phyloP scores from a whole-genome alignment of 1,140 invertebrate genomes.

The Araneus ventricosus region DNA sequence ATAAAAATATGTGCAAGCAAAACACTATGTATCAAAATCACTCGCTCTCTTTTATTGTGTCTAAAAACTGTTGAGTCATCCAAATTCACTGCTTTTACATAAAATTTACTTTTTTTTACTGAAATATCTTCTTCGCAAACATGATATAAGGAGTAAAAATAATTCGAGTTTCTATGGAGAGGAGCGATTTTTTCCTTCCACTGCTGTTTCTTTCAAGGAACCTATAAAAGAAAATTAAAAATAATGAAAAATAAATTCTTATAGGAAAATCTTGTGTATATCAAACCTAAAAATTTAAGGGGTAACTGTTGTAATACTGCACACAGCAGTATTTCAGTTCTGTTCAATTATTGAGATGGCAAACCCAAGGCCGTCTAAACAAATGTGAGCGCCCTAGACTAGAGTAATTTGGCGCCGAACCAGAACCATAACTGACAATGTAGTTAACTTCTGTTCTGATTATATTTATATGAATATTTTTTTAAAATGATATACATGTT shows the following conservation, averaged over 20 bases:
- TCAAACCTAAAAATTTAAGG: neutral
- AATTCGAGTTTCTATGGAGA: neutral
- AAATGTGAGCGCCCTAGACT: too few species aligned
- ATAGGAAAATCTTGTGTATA: neutral
- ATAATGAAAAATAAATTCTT: neutral
- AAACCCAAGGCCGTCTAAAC: too few species aligned
- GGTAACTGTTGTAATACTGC: neutral
- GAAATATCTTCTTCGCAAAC: neutral
- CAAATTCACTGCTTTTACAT: too few species aligned
- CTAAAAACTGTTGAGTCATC: neutral
- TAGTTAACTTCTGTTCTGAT: too few species aligned
- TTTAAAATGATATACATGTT: too few species aligned
- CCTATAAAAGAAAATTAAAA: neutral
- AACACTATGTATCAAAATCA: neutral
- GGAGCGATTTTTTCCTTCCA: neutral
- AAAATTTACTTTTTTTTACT: neutral
- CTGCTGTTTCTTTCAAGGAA: neutral
- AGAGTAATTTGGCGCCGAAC: too few species aligned
- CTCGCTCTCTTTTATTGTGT: slow-evolving; percentile 2
- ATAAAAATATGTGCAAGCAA: neutral
- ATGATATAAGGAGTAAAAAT: neutral
- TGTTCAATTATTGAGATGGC: too few species aligned
- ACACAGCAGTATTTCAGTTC: too few species aligned
- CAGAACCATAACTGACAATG: too few species aligned
- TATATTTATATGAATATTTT: too few species aligned